phyloP scores from a whole-genome alignment of 2,888 invertebrate genomes.

The Boloria selene region DNA sequence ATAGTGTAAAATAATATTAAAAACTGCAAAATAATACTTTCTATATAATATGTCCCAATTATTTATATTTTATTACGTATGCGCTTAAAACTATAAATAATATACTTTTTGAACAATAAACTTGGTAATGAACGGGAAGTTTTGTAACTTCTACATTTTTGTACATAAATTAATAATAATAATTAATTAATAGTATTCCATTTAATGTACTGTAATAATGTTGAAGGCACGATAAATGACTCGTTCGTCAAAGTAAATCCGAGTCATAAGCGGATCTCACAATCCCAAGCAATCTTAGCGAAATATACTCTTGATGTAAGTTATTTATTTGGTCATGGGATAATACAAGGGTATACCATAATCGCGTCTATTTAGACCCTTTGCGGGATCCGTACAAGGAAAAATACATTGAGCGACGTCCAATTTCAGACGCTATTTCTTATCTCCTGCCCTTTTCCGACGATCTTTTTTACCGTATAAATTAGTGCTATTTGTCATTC shows the following conservation, averaged over 20 bases:
- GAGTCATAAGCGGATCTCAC: constrained; percentile 24
- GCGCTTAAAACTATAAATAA: no score
- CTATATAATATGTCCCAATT: no score
- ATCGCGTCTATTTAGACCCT: constrained; percentile 36
- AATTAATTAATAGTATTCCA: background rate
- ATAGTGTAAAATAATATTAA: no score
- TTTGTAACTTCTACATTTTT: background rate
- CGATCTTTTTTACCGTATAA: constrained; percentile 25
- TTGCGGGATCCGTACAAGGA: constrained; percentile 17
- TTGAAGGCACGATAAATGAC: constrained; percentile 19
- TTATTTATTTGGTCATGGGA: constrained; percentile 35
- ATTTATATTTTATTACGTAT: no score
- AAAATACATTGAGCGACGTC: constrained; percentile 34
- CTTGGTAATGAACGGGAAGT: no score
- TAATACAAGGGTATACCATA: constrained; percentile 37
- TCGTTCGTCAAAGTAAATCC: constrained; percentile 20
- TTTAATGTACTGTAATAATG: constrained; percentile 15
- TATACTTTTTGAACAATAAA: no score
- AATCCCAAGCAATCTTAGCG: constrained; percentile 27
- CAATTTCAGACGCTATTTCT: constrained; percentile 28
- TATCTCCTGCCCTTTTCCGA: constrained; percentile 30
- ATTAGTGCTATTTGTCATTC: constrained; percentile 29
- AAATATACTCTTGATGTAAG: constrained; percentile 33
- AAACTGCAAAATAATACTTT: no score
- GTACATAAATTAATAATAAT: background rate